phyloP scores from a whole-genome alignment of 2,113 vertebrate species.

The Aspidoscelis tigris region DNA sequence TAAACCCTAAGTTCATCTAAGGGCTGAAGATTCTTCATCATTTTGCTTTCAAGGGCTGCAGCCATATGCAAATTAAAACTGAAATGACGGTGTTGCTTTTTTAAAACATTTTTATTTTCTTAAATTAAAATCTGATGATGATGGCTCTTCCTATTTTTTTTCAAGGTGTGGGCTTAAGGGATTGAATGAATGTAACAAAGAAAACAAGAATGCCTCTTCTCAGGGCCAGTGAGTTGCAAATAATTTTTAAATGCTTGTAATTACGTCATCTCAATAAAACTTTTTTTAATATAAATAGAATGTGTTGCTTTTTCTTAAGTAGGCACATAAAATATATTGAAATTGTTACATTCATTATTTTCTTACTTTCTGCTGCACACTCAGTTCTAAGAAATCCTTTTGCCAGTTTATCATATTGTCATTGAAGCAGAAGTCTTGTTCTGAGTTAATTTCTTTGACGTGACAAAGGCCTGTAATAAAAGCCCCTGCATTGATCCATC shows the following conservation, averaged over 20 bases:
- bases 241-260: constrained; percentile 86
- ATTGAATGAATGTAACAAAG: constrained; percentile 83
- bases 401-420: too few species aligned
- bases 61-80: constrained; percentile 61
- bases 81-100: constrained; percentile 42
- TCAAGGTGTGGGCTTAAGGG: constrained; percentile 79
- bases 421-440: background rate
- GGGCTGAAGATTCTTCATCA: constrained; percentile 33
- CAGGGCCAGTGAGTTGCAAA: constrained; percentile 87
- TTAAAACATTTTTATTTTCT: constrained; percentile 22
- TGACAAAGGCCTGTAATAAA: background rate
- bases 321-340: background rate
- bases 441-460: background rate
- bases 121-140: constrained; percentile 73
- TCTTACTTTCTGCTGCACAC: background rate
- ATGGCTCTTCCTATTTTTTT: constrained; percentile 62
- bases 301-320: background rate
- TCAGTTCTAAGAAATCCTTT: background rate
- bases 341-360: constrained; percentile 40
- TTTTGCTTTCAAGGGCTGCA: constrained; percentile 61
- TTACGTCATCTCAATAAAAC: constrained; percentile 86
- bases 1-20: constrained; percentile 34
- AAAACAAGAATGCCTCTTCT: constrained; percentile 79
- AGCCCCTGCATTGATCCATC: background rate
- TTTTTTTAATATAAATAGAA: constrained; percentile 75